These are phyloP conservation scores for Equus przewalskii DNA, from an alignment of 2,113 vertebrate genomes.

Conservation along the genomic window DNA sequence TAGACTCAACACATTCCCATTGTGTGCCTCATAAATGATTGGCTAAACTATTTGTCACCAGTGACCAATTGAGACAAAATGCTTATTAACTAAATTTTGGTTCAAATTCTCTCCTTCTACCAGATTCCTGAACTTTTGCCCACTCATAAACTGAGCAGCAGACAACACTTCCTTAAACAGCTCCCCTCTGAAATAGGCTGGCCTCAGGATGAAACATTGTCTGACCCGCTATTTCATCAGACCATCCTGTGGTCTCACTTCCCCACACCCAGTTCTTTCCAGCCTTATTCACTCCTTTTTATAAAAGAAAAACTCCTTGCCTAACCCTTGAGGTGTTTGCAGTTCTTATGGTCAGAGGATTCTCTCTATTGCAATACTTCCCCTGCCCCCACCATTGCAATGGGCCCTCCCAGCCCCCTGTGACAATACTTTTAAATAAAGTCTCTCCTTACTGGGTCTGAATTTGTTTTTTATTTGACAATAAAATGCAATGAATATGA, in stretches of 20 bases:
- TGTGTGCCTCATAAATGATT: neutral
- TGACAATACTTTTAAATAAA: neutral
- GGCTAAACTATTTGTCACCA: neutral
- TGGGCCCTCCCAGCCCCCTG: neutral
- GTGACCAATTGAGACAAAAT: neutral
- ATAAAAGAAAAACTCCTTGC: neutral
- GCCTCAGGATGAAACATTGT: neutral
- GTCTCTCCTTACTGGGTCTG: neutral
- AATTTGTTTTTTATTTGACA: neutral
- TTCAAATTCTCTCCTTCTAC: neutral
- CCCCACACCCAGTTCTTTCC: neutral
- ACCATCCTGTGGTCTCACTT: neutral
- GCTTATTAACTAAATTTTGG: neutral
- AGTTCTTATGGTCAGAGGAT: neutral
- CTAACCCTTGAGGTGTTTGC: neutral
- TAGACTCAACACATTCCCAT: neutral
- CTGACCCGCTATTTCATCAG: neutral
- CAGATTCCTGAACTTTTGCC: neutral
- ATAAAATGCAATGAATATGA: constrained; percentile 43
- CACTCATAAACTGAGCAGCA: neutral
- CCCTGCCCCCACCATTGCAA: rapidly evolving
- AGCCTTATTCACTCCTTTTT: neutral
- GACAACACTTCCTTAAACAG: neutral
- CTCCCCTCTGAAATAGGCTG: neutral
- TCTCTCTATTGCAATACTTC: neutral